Evolutionary conservation across 2,113 vertebrate species (phyloP).

Genomic region (Petrocephalus microphthalmus): DNA sequence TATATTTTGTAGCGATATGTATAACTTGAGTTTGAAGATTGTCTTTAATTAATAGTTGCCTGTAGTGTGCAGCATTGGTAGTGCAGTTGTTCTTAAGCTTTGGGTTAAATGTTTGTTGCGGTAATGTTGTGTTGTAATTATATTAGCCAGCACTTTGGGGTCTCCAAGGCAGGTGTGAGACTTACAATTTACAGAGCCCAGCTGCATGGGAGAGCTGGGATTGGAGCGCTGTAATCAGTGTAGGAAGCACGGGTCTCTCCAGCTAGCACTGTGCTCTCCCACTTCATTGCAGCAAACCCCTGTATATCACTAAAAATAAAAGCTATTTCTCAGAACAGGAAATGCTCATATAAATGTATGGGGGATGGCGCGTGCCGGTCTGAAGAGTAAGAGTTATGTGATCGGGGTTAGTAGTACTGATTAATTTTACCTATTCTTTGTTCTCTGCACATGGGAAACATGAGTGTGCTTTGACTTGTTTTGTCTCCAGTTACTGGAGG

Average conservation of each 20-base stretch:
- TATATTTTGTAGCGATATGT: background rate
- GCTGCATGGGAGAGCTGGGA: background rate
- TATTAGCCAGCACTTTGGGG: background rate
- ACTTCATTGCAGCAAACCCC: background rate
- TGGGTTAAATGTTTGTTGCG: background rate
- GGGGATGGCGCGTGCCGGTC: background rate
- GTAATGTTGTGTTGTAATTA: background rate
- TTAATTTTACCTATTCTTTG: background rate
- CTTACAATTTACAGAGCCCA: background rate
- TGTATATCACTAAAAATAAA: background rate
- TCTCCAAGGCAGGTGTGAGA: background rate
- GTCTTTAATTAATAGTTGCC: background rate
- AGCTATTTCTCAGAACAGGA: background rate
- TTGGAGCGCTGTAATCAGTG: background rate
- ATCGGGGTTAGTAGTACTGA: background rate
- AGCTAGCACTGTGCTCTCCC: background rate
- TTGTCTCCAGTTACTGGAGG: background rate
- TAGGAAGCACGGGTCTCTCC: background rate
- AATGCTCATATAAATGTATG: background rate
- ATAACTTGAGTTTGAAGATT: background rate
- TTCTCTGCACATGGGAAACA: background rate
- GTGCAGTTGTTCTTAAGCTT: background rate
- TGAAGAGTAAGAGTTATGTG: background rate
- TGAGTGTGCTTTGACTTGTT: background rate
- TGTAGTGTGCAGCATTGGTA: background rate